Conservation (phyloP, 2,797 vertebrate genomes). For the Geotrypetes seraphini region DNA sequence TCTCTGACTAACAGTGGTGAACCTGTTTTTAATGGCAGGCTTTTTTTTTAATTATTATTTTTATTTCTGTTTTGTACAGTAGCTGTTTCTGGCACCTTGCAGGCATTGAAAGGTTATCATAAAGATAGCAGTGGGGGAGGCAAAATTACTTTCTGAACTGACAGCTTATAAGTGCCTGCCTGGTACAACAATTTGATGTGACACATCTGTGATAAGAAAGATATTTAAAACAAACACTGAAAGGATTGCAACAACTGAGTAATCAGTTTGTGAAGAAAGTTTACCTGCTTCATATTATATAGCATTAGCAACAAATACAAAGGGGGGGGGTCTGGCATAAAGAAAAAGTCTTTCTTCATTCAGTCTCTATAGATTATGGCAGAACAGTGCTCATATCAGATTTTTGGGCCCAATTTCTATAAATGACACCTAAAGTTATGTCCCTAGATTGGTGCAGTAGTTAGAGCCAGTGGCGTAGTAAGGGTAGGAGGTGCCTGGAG, state of each 20-base stretch:
- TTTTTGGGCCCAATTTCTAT: no score
- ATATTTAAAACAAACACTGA: conserved; percentile 4
- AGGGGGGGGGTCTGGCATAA: neutral
- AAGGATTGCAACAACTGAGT: neutral
- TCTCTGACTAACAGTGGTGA: neutral
- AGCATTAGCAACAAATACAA: conserved; percentile 4
- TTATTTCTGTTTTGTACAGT: no score
- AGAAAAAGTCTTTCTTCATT: neutral
- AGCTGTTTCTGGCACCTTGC: conserved; percentile 2
- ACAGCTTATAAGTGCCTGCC: conserved; percentile 10
- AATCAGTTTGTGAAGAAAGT: conserved; percentile 19
- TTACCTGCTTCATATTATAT: neutral
- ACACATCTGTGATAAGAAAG: neutral
- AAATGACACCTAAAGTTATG: no score
- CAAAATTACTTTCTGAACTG: conserved; percentile 4
- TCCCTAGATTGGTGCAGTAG: no score
- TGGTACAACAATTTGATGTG: neutral
- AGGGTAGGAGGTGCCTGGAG: no score
- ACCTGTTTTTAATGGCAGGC: neutral
- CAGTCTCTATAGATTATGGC: neutral
- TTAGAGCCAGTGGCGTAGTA: no score
- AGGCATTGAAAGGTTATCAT: conserved; percentile 2
- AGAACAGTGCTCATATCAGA: no score
- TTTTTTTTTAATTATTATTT: no score
- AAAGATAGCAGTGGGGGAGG: conserved; percentile 11